Base-by-base conservation (phyloP, 2,888 invertebrate genomes). In the Eilema sororculum region DNA sequence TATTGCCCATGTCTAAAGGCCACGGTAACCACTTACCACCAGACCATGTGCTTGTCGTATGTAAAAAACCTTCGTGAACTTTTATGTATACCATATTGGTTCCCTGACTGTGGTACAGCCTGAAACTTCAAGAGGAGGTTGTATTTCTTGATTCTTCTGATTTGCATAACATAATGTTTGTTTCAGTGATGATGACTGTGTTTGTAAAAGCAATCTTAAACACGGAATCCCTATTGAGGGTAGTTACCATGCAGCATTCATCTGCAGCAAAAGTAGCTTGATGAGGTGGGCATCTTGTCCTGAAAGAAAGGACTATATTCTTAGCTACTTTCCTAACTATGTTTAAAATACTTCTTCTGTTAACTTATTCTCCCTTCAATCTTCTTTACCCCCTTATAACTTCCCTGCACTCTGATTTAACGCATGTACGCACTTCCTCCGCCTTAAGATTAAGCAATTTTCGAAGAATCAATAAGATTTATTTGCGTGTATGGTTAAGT, bases 181-280 rank as follows among this genome's bases (percentile, higher is more conserved):
- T 52, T 52, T 52, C 52, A 52, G 52, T 52, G n/a, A n/a, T n/a
- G n/a, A n/a, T n/a, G 52, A n/a, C n/a, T n/a, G n/a, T 52, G 52
- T 52, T 9, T 52, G 52, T 52, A 52, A 52, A 52, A n/a, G 9
- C 52, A 52, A 52, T 46, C 46, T 1, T 20, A 60, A 28, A 28
- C 20, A 28, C 9, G 28, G 59, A 25, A 6, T 28, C 46, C 46
- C 46, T 46, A 46, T 4, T 16, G 41, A 41, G 41, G 41, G 41
- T 16, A 41, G 4, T 41, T 41, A 41, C 20, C 46, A 46, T 20
- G 46, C 46, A 20, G 20, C 52, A 52, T 52, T n/a, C 52, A 20
- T 52, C 52, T n/a, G 52, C 52, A 52, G 52, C 9, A 52, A 20
- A 52, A 52, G 52, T 52, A 52, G 46, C 46, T 1, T 46, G 46